Percentiles rank a stretch among this genome's conserved stretches.
phyloP scores from a whole-genome alignment of 2,113 vertebrate species.

The Physeter macrocephalus region DNA sequence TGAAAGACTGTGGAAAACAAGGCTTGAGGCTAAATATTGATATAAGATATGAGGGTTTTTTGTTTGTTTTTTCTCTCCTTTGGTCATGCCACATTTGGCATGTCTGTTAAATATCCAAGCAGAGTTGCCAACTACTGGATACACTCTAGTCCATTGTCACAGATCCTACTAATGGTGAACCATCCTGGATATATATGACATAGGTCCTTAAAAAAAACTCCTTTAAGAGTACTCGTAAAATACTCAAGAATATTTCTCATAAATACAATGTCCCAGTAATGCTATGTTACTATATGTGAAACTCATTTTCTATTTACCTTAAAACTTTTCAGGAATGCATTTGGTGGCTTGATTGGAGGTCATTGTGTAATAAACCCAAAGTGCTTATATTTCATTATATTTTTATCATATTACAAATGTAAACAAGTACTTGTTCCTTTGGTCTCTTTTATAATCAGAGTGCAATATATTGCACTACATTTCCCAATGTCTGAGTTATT shows the following conservation, averaged over 20 bases:
- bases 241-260: neutral
- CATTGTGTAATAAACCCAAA: neutral
- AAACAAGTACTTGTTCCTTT: neutral
- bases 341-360: neutral
- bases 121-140: neutral
- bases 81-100: neutral
- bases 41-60: neutral
- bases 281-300: neutral
- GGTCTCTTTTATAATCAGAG: neutral
- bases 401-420: neutral
- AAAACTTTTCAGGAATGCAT: neutral
- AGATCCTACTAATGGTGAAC: neutral
- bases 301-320: neutral
- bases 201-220: neutral
- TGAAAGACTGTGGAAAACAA: neutral
- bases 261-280: neutral
- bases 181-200: neutral
- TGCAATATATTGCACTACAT: neutral
- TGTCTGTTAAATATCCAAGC: neutral
- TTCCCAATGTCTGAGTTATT: neutral
- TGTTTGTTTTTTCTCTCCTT: neutral
- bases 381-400: neutral
- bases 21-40: neutral
- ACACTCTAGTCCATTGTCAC: neutral
- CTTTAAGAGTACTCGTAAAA: neutral